Evolutionary conservation across 2,888 invertebrate species (phyloP).

Genomic region (Sipha maydis): DNA sequence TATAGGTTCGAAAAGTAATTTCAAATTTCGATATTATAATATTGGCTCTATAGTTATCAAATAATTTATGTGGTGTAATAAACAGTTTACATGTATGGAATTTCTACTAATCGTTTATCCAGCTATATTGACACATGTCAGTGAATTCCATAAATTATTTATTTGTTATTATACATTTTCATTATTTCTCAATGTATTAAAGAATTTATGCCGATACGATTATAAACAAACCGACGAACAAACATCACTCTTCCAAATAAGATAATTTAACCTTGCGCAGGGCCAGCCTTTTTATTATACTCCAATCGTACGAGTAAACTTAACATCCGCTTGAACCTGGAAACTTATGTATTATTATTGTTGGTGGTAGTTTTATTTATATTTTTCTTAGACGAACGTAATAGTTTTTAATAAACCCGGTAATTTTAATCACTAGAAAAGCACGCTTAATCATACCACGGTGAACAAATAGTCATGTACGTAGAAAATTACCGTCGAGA

Average conservation of each 20-base stretch:
- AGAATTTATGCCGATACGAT: not conserved
- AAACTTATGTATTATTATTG: not conserved
- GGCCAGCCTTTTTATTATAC: not conserved
- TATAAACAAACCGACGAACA: not conserved
- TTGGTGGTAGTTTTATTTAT: not conserved
- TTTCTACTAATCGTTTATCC: not conserved
- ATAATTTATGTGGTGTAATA: not conserved
- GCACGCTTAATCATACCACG: not conserved
- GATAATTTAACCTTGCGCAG: conserved; percentile 24
- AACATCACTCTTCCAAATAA: not conserved
- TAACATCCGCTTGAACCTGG: not conserved
- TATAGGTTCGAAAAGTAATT: not conserved
- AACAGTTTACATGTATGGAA: not conserved
- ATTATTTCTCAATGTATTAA: conserved; percentile 6
- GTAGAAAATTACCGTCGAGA: conserved; percentile 33
- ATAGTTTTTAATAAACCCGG: conserved; percentile 9
- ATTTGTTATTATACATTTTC: not conserved
- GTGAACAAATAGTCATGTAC: not conserved
- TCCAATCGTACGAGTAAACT: not conserved
- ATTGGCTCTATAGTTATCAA: too few relatives aligned
- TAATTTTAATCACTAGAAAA: conserved; percentile 28
- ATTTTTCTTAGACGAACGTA: not conserved
- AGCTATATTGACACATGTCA: not conserved
- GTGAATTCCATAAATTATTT: conserved; percentile 1
- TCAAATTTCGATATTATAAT: too few relatives aligned